These are phyloP conservation scores for Parazoanthus atlanticus DNA, from an alignment of 92 coral and sea anemone species.

Conservation along the genomic window DNA sequence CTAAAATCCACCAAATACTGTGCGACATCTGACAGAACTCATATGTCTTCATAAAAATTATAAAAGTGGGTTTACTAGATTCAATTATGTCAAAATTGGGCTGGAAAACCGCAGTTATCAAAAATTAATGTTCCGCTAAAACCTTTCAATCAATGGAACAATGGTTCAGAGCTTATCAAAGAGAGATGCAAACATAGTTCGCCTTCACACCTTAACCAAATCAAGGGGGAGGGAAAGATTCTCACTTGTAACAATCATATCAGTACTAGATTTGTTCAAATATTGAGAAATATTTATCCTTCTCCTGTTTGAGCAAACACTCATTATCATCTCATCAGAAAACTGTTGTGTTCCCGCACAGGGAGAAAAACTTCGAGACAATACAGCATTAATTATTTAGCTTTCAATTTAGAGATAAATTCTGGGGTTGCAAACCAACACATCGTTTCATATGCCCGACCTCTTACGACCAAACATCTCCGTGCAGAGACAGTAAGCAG, in stretches of 20 bases:
- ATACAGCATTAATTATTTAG: conserved; percentile 86
- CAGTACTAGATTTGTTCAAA: conserved; percentile 70
- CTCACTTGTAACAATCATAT: conserved; percentile 76
- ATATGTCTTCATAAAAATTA: conserved; percentile 72
- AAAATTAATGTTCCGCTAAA: conserved; percentile 87
- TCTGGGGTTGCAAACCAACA: conserved; percentile 89
- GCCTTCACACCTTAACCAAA: conserved; percentile 61
- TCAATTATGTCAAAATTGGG: conserved; percentile 82
- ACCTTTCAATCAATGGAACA: conserved; percentile 67
- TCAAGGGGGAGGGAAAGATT: conserved; percentile 71
- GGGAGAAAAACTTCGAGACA: conserved; percentile 72
- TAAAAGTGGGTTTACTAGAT: conserved; percentile 75
- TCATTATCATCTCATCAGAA: conserved; percentile 68
- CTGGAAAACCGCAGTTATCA: conserved; percentile 74
- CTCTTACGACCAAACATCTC: conserved; percentile 8
- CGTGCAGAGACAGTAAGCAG: background rate
- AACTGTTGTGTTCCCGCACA: conserved; percentile 55
- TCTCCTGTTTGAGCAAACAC: conserved; percentile 69
- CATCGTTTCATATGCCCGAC: conserved; percentile 68
- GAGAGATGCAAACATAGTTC: conserved; percentile 56
- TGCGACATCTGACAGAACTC: conserved; percentile 64
- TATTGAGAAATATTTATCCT: conserved; percentile 79
- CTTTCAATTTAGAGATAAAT: conserved; percentile 78
- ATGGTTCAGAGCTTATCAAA: conserved; percentile 76
- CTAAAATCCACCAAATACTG: conserved; percentile 58